phyloP scores from a whole-genome alignment of 53 echinoderm and acorn worm species.

The Stichopus horrens region DNA sequence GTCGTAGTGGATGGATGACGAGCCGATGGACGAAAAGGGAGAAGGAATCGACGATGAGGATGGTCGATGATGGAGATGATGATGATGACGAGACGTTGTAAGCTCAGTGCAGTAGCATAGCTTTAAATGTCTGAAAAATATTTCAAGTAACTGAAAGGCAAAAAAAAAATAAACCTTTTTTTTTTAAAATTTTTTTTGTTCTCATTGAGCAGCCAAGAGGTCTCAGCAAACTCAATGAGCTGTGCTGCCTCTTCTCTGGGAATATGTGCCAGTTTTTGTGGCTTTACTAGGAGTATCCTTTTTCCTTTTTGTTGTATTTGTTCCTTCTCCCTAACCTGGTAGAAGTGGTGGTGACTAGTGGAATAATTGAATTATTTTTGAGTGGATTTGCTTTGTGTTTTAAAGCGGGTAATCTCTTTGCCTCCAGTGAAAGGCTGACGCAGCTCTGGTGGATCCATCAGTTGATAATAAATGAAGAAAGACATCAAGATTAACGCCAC shows the following conservation, averaged over 20 bases:
- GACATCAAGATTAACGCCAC: background rate
- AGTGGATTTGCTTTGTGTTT: background rate
- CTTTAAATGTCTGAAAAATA: constrained; percentile 17
- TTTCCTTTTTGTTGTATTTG: background rate
- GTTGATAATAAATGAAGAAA: background rate
- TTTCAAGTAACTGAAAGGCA: background rate
- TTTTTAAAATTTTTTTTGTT: background rate
- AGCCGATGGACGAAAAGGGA: background rate
- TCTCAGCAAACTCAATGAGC: background rate
- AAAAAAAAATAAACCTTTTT: constrained; percentile 31
- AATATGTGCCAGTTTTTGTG: background rate
- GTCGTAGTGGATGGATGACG: background rate
- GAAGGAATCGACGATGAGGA: background rate
- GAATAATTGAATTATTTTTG: too few relatives aligned
- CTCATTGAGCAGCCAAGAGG: background rate
- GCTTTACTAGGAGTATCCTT: background rate
- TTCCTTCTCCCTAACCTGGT: background rate
- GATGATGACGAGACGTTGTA: constrained; percentile 19
- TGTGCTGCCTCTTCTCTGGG: background rate
- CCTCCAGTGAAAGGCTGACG: background rate
- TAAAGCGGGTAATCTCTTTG: background rate
- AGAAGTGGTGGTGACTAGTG: background rate
- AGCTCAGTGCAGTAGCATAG: constrained; percentile 5
- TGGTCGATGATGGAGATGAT: background rate
- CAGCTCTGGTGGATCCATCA: background rate